Evolutionary conservation across 2,797 vertebrate species (phyloP).

Genomic region (Lutra lutra): DNA sequence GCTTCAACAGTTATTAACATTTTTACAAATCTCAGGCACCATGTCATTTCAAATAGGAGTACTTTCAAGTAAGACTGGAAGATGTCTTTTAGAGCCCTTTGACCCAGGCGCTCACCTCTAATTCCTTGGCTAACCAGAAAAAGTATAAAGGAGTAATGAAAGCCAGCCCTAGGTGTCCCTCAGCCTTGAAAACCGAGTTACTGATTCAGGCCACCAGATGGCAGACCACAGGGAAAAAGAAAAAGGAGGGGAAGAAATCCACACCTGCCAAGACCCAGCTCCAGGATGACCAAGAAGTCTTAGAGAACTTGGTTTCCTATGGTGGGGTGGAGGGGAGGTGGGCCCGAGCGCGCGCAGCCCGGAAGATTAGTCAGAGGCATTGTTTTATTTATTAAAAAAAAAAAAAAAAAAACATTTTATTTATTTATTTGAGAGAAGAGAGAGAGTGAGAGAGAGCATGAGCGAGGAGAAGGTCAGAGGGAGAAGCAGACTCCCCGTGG

Average conservation of each 20-base stretch:
- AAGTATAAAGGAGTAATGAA: not conserved
- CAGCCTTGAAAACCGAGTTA: not conserved
- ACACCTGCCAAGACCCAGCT: not conserved
- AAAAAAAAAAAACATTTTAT: too few species aligned
- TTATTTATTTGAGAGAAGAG: too few species aligned
- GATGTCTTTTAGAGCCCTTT: not conserved
- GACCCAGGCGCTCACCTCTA: not conserved
- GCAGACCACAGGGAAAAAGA: not conserved
- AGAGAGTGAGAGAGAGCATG: too few species aligned
- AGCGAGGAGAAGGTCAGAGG: too few species aligned
- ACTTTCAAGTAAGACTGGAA: not conserved
- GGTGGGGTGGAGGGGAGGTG: not conserved
- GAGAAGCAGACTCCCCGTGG: too few species aligned
- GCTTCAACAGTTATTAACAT: slow-evolving; percentile 28
- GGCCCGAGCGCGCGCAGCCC: rapidly evolving
- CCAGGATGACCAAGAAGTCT: not conserved
- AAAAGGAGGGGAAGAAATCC: not conserved
- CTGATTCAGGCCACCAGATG: slow-evolving; percentile 56
- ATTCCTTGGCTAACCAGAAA: not conserved
- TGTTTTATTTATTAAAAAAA: too few species aligned
- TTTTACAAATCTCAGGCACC: not conserved
- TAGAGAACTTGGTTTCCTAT: not conserved
- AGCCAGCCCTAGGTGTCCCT: not conserved
- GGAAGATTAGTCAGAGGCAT: not conserved
- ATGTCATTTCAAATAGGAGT: not conserved